Percentiles rank a stretch among this genome's conserved stretches.
Evolutionary conservation across 2,113 vertebrate species (phyloP).

Genomic region (Phaetusa simplex): DNA sequence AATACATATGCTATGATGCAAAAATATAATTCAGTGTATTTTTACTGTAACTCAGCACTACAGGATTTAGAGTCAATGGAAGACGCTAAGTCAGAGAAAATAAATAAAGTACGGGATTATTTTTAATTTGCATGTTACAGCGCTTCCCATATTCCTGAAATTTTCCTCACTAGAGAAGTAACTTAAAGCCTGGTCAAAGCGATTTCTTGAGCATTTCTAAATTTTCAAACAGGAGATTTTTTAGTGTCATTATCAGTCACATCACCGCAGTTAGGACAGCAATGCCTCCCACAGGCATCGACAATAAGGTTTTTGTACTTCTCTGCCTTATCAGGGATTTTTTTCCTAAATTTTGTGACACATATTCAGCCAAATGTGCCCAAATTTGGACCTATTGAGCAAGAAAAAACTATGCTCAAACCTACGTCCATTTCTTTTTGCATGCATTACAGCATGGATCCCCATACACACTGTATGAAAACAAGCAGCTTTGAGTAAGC

Average conservation of each 20-base stretch:
- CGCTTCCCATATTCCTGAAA: not conserved
- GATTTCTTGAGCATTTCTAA: not conserved
- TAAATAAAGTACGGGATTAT: not conserved
- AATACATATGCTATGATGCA: not conserved
- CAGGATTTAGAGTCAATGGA: not conserved
- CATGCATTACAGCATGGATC: not conserved
- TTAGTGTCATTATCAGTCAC: not conserved
- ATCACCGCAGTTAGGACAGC: not conserved
- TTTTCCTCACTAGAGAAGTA: not conserved
- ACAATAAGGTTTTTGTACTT: not conserved
- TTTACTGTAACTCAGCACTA: not conserved
- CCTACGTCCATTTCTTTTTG: not conserved
- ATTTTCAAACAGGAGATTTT: not conserved
- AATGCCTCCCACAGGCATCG: rapidly evolving
- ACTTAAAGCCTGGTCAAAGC: not conserved
- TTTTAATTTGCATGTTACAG: not conserved
- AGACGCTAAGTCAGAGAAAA: not conserved
- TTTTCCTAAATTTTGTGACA: not conserved
- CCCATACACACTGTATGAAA: not conserved
- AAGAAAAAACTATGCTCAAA: not conserved
- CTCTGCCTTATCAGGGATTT: not conserved
- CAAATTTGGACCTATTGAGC: not conserved
- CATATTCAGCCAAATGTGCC: not conserved
- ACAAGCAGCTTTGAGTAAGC: not conserved
- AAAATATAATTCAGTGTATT: not conserved